Evolutionary conservation across 1,140 invertebrate genomes (phyloP).

Genomic region (Cepaea nemoralis): DNA sequence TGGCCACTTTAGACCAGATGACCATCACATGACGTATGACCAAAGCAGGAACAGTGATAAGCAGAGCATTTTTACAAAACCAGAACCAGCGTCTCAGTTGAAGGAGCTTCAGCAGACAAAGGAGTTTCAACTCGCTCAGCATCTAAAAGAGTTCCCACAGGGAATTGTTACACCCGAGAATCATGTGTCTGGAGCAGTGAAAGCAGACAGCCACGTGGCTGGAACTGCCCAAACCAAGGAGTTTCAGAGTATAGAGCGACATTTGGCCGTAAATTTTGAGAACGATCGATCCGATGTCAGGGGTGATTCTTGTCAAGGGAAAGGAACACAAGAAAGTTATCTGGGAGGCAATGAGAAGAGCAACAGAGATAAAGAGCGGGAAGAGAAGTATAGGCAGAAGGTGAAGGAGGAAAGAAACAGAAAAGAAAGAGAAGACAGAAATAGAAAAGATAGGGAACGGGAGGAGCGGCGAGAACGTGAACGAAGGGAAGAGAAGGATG

Average conservation of each 20-base stretch:
- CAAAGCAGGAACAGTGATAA: conserved; percentile 10
- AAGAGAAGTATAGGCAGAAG: conserved; percentile 19
- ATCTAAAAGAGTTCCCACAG: too few relatives aligned
- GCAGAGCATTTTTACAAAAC: neutral
- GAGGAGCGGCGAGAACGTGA: conserved; percentile 35
- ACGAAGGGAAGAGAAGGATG: conserved; percentile 28
- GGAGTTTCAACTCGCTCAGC: too few relatives aligned
- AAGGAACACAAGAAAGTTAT: neutral
- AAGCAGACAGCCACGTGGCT: neutral
- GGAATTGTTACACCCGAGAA: too few relatives aligned
- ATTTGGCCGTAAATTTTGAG: neutral
- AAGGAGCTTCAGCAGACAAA: neutral
- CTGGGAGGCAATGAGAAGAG: neutral
- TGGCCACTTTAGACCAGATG: neutral
- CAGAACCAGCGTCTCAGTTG: neutral
- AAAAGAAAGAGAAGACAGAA: conserved; percentile 23
- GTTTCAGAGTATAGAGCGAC: conserved; percentile 16
- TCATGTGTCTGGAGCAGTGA: too few relatives aligned
- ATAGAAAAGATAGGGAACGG: conserved; percentile 32
- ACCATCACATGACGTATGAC: neutral
- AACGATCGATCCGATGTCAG: neutral
- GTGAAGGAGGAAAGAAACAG: conserved; percentile 31
- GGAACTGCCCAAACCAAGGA: neutral
- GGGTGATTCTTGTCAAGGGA: too few relatives aligned
- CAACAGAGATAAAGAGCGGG: neutral